Evolutionary conservation across 2,797 vertebrate genomes (phyloP).

Genomic region (Petrocephalus schoutedeni): DNA sequence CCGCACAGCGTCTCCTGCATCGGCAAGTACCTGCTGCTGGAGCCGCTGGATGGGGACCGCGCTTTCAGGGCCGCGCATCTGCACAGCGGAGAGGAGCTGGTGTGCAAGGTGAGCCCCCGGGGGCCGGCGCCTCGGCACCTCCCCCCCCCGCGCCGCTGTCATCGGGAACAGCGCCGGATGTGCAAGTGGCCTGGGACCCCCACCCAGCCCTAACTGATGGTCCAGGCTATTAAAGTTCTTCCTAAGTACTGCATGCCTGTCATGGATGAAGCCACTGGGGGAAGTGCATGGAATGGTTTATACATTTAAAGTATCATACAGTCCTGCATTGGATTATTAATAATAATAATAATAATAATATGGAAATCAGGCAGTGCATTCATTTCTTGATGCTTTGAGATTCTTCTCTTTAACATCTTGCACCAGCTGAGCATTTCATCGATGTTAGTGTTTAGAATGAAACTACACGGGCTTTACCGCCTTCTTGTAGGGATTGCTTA

Average conservation of each 20-base stretch:
- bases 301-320: not conserved
- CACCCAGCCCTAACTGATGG: not conserved
- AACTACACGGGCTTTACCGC: not conserved
- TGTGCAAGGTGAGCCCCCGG: slow-evolving; percentile 68
- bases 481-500: not conserved
- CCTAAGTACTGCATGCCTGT: not conserved
- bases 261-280: not conserved
- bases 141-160: no score
- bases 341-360: not conserved
- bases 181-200: not conserved
- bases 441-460: not conserved
- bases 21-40: slow-evolving; percentile 75
- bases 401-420: not conserved
- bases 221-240: not conserved
- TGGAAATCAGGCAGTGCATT: not conserved
- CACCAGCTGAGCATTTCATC: not conserved
- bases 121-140: not conserved
- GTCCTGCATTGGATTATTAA: not conserved
- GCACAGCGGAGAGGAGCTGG: slow-evolving; percentile 72
- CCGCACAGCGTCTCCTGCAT: slow-evolving; percentile 97
- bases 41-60: slow-evolving; percentile 76
- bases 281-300: not conserved
- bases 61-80: slow-evolving; percentile 72
- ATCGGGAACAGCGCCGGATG: not conserved
- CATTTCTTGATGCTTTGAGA: not conserved